Evolutionary conservation across 2,797 vertebrate species (phyloP).

Genomic region (Bradypodion pumilum): DNA sequence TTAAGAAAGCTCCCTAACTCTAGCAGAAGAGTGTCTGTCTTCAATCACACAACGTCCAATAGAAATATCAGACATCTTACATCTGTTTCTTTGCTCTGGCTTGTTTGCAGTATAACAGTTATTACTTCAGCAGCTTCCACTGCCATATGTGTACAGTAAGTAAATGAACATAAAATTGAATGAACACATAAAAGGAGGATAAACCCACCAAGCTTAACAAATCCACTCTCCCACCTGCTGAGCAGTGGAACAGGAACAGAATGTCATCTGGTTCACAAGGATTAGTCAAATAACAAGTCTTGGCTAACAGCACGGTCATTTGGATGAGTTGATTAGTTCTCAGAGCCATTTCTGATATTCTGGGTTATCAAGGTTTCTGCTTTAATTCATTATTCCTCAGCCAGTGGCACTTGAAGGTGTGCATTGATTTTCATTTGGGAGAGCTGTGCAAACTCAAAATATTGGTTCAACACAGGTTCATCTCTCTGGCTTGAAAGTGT

Average conservation of each 20-base stretch:
- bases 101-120: slow-evolving; percentile 54
- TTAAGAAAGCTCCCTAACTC: slow-evolving; percentile 14
- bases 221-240: slow-evolving; percentile 63
- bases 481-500: slow-evolving; percentile 37
- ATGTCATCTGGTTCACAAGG: slow-evolving; percentile 59
- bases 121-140: slow-evolving; percentile 58
- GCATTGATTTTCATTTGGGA: slow-evolving; percentile 53
- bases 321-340: slow-evolving; percentile 57
- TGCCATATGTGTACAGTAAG: slow-evolving; percentile 65
- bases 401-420: slow-evolving; percentile 22
- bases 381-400: slow-evolving; percentile 43
- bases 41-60: slow-evolving; percentile 56
- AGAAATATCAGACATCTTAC: slow-evolving; percentile 41
- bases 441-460: slow-evolving; percentile 38
- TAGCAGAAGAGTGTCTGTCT: not conserved
- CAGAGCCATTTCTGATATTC: slow-evolving; percentile 45
- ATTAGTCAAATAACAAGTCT: slow-evolving; percentile 70
- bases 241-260: slow-evolving; percentile 64
- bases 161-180: slow-evolving; percentile 71
- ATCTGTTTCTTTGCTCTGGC: slow-evolving; percentile 45
- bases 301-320: slow-evolving; percentile 51
- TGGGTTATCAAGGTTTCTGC: slow-evolving; percentile 11
- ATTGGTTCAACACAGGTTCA: no score
- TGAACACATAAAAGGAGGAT: slow-evolving; percentile 66
- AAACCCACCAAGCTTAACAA: slow-evolving; percentile 67